phyloP scores from a whole-genome alignment of 2,113 vertebrate genomes.

The Pontoporia blainvillei region DNA sequence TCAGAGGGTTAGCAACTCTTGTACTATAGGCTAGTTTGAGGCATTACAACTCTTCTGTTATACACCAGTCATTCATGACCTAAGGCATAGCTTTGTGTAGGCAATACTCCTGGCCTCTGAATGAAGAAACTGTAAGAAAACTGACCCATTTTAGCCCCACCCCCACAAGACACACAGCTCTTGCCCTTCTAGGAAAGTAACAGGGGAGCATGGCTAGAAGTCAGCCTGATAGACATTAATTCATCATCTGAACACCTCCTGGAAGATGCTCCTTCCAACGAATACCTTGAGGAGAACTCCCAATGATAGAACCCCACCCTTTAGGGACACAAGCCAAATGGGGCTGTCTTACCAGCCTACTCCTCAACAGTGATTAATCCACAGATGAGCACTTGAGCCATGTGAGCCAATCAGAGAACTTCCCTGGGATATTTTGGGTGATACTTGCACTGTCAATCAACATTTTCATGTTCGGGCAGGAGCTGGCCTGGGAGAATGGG shows the following conservation, averaged over 20 bases:
- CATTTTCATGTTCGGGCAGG: background rate
- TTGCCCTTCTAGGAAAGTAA: background rate
- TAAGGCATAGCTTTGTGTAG: no score
- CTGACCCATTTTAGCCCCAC: background rate
- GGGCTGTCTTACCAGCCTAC: background rate
- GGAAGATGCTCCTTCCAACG: background rate
- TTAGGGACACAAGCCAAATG: background rate
- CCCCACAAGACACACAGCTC: background rate
- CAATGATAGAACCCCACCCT: background rate
- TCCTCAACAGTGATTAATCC: background rate
- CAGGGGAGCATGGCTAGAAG: no score
- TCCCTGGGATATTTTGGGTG: background rate
- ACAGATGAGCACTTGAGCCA: background rate
- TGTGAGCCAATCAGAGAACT: no score
- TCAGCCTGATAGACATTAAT: background rate
- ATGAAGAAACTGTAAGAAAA: background rate
- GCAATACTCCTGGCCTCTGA: background rate
- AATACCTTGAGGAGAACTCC: background rate
- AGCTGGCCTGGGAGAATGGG: no score
- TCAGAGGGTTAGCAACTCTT: background rate
- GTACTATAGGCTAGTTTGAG: background rate
- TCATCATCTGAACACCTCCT: background rate
- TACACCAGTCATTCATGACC: background rate
- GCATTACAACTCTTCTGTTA: rapidly evolving
- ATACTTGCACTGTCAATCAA: no score